A percentile compares a stretch with the other conserved stretches of the same genome.
phyloP scores from a whole-genome alignment of 2,888 invertebrate genomes.

The Cryptocephalus primarius region DNA sequence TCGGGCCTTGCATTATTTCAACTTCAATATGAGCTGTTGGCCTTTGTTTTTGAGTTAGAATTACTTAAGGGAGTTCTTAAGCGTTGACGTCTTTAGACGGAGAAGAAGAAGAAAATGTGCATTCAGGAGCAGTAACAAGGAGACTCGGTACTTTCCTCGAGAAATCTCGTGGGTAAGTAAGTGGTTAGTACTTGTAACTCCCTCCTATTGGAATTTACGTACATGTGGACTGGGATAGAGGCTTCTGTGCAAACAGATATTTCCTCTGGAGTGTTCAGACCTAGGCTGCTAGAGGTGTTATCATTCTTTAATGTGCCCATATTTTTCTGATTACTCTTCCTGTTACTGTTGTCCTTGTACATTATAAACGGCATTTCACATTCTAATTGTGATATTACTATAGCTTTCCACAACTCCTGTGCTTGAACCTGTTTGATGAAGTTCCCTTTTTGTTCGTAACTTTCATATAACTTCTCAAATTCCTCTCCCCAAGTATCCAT shows the following conservation, averaged over 20 bases:
- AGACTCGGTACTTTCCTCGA: too few relatives aligned
- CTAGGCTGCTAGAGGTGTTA: slow-evolving; percentile 96
- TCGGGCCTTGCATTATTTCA: too few relatives aligned
- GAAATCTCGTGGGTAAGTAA: too few relatives aligned
- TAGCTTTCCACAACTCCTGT: slow-evolving; percentile 84
- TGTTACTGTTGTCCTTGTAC: slow-evolving; percentile 92
- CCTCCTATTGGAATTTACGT: slow-evolving; percentile 62
- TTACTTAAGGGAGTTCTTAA: too few relatives aligned
- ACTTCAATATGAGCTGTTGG: too few relatives aligned
- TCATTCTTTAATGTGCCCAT: slow-evolving; percentile 96
- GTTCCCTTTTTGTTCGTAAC: slow-evolving; percentile 61
- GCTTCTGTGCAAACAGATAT: slow-evolving; percentile 97
- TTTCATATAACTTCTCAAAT: slow-evolving; percentile 78
- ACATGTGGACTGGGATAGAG: slow-evolving; percentile 93
- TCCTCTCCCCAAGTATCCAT: slow-evolving; percentile 90
- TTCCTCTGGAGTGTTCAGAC: slow-evolving; percentile 87
- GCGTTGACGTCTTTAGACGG: too few relatives aligned
- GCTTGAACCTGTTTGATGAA: slow-evolving; percentile 57
- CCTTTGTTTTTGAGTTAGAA: too few relatives aligned
- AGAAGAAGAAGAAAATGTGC: too few relatives aligned
- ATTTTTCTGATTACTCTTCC: slow-evolving; percentile 96
- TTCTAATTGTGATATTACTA: slow-evolving; percentile 91
- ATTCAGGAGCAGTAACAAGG: too few relatives aligned
- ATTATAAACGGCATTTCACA: slow-evolving; percentile 97
- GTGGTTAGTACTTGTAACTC: too few relatives aligned